Base-by-base conservation (phyloP, 2,888 invertebrate genomes). In the Rotaria sp. region DNA sequence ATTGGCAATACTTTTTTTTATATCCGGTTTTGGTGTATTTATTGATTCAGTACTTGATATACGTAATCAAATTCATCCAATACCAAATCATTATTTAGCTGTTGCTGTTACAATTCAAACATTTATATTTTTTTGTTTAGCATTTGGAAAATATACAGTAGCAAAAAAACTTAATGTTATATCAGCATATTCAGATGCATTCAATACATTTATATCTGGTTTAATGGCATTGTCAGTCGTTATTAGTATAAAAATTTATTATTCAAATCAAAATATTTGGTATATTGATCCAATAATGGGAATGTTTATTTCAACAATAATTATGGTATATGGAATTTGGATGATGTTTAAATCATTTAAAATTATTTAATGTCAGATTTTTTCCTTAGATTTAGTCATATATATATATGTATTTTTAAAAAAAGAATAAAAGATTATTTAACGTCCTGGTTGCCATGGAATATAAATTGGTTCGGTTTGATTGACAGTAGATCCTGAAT, bases 401-500 rank as follows among this genome's bases (percentile, higher is more conserved):
- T 26, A 26, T 26, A 11, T 13, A 67, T 67, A 35, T 35, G 4
- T 35, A 35, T 1, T 7, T 8, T 7, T 7, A 35, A 38, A 13
- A 21, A 35, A 67, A 15, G 11, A 59, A 5, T 24, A 26, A 41
- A 38, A 26, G 24, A 41, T n/a, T 26, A 26, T 26, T 80, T 80
- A 80, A 80, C 45, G n/a, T 80, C 80, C 80, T 5, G 80, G 80
- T 45, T 80, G 80, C 45, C 80, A 80, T n/a, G n/a, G 45, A 80
- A 45, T 45, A 80, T 45, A 45, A 11, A 41, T 0, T 8, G 3
- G 80, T 45, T n/a, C 13, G 30, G 26, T 5, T 80, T 50, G 50
- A 38, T n/a, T 18, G 38, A n/a, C 38, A n/a, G 4, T 1, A n/a
- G 13, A 2, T 11, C 2, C 2, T 4, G 26, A 0, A 3, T 15